Conservation (phyloP, 2,888 invertebrate species). For the Drosophila greeni region DNA sequence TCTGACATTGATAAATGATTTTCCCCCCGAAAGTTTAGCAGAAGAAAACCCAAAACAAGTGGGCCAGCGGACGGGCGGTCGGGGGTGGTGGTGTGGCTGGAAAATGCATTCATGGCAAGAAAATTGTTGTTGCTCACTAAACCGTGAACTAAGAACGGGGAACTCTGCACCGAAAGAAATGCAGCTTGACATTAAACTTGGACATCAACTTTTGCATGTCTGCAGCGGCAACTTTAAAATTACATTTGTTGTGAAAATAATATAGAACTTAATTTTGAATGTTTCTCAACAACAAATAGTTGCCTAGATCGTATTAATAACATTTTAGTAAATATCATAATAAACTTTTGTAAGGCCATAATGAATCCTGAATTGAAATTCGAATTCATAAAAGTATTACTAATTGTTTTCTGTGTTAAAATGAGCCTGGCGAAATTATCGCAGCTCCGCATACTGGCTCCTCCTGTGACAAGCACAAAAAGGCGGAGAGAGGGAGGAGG, state of each 20-base stretch:
- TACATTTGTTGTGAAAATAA: not conserved
- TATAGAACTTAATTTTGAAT: accelerated
- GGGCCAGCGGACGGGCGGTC: slow-evolving; percentile 1
- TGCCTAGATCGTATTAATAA: too few species aligned
- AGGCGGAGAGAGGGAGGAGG: not conserved
- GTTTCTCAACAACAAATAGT: not conserved
- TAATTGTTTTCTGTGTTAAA: slow-evolving; percentile 26
- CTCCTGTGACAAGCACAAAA: slow-evolving; percentile 39
- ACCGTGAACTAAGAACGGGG: slow-evolving; percentile 59
- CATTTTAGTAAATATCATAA: too few species aligned
- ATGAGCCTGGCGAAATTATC: slow-evolving; percentile 62
- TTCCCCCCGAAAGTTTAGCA: slow-evolving; percentile 57
- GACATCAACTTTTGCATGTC: not conserved
- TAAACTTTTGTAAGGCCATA: too few species aligned
- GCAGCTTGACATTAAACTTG: not conserved
- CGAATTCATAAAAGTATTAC: too few species aligned
- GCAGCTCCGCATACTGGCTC: slow-evolving; percentile 29
- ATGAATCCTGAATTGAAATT: too few species aligned
- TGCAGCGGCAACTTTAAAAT: not conserved
- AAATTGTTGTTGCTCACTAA: slow-evolving; percentile 72
- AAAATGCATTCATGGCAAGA: slow-evolving; percentile 66
- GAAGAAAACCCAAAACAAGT: slow-evolving; percentile 57
- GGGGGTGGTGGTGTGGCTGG: slow-evolving; percentile 8
- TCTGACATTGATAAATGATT: slow-evolving; percentile 74
- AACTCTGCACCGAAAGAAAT: slow-evolving; percentile 2